Base-by-base conservation (phyloP, 2,888 invertebrate species). In the Scaeva pyrastri region DNA sequence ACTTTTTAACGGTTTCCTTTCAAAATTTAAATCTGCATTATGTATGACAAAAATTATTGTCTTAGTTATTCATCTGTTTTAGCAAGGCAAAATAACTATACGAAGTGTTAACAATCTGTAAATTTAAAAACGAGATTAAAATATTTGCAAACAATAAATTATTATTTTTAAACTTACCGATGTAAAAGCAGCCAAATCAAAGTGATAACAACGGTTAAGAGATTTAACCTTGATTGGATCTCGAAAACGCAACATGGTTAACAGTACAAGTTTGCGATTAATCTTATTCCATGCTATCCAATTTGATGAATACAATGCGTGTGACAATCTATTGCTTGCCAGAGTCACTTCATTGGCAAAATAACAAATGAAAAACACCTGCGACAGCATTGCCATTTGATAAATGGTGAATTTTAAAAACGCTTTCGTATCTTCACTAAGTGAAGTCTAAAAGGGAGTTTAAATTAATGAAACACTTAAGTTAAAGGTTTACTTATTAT, bases 21-120 rank as follows among this genome's bases (percentile, higher is more conserved):
- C 5, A 31, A 3, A 31, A 5, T 31, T 31, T 31, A 5, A 31
- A 1, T 1, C 31, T 48, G 4, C 19, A 16, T 48, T n/a, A n/a
- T n/a, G n/a, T n/a, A n/a, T n/a, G n/a, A n/a, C n/a, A n/a, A n/a
- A n/a, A n/a, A n/a, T n/a, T n/a, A n/a, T n/a, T n/a, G n/a, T n/a
- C n/a, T 1, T 88, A 90, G 77, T 88, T 88, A 86, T 91, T 91
- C 68, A 90, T 88, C 2, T 89, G 87, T 66, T 90, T 91, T 0
- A 91, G 88, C 36, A 91, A 62, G 1, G 91, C 90, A 62, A 90
- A 91, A 62, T 91, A 91, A 31, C 89, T 90, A 56, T 91, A 91
- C 0, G 90, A 90, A 8, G 89, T 88, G 76, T 91, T 91, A 0
- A 91, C 90, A 85, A 91, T 90, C 90, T 90, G 87, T 12, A 89